Conservation (phyloP, 2,113 vertebrate genomes). For the Narcine bancroftii region DNA sequence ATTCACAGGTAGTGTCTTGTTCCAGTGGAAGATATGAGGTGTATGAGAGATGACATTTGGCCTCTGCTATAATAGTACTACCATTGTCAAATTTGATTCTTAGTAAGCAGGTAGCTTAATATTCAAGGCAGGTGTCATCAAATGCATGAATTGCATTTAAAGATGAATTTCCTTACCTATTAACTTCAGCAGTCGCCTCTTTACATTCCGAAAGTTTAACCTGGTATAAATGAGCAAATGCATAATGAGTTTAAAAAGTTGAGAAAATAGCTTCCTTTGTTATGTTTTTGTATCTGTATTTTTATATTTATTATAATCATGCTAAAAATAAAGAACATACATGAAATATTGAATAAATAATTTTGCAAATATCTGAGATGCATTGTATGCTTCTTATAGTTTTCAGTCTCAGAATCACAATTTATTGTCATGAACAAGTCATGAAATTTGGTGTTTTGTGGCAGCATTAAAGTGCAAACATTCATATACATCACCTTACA, state of each 20-base stretch:
- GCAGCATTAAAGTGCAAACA: no score
- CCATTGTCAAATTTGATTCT: no score
- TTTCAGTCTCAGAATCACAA: neutral
- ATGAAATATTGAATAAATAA: neutral
- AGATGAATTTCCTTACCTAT: neutral
- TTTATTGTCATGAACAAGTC: no score
- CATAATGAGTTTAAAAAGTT: neutral
- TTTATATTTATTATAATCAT: no score
- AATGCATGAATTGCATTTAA: neutral
- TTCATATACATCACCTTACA: no score
- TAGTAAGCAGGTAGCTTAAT: no score
- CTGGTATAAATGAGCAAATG: slow-evolving; percentile 9
- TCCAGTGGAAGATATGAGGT: no score
- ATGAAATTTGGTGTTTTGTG: no score
- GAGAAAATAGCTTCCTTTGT: neutral
- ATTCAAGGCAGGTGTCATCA: neutral
- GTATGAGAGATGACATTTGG: no score
- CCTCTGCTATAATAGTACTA: no score
- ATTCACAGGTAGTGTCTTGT: no score
- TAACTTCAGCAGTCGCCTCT: neutral
- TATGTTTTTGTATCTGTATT: neutral
- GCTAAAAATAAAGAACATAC: no score
- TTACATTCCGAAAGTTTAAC: slow-evolving; percentile 28
- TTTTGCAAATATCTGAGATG: neutral
- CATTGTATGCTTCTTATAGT: neutral